phyloP scores from a whole-genome alignment of 2,797 vertebrate species.

The Artibeus jamaicensis region DNA sequence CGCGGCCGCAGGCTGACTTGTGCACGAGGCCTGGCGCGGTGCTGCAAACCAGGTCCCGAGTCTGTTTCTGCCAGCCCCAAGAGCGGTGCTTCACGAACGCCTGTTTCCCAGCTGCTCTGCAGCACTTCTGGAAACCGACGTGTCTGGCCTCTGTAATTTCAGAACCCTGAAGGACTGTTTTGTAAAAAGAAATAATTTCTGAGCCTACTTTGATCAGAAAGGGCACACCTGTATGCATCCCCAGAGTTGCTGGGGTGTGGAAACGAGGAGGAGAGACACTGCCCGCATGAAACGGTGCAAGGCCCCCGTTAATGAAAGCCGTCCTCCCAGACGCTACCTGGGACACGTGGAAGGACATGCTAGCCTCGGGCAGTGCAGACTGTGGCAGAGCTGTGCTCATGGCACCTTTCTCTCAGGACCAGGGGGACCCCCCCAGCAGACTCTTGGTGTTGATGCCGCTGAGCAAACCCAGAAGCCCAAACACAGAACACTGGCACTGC shows the following conservation, averaged over 20 bases:
- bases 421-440: too few relatives aligned
- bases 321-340: rapidly evolving
- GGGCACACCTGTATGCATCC: rapidly evolving
- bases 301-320: background rate
- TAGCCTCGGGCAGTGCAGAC: background rate
- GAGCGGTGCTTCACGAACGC: background rate
- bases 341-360: background rate
- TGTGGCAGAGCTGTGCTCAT: background rate
- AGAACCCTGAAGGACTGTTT: background rate
- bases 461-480: background rate
- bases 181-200: background rate
- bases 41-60: background rate
- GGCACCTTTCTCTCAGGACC: background rate
- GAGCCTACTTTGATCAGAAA: background rate
- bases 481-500: rapidly evolving
- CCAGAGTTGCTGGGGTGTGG: too few relatives aligned
- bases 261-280: background rate
- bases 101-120: background rate
- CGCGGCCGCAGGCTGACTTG: background rate
- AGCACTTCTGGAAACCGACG: background rate
- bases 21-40: rapidly evolving
- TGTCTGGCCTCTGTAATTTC: background rate
- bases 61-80: background rate
- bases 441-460: background rate
- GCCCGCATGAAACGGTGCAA: rapidly evolving